phyloP scores from a whole-genome alignment of 37 sponge, comb jelly and placozoan genomes.

The Theonella swinhoei region DNA sequence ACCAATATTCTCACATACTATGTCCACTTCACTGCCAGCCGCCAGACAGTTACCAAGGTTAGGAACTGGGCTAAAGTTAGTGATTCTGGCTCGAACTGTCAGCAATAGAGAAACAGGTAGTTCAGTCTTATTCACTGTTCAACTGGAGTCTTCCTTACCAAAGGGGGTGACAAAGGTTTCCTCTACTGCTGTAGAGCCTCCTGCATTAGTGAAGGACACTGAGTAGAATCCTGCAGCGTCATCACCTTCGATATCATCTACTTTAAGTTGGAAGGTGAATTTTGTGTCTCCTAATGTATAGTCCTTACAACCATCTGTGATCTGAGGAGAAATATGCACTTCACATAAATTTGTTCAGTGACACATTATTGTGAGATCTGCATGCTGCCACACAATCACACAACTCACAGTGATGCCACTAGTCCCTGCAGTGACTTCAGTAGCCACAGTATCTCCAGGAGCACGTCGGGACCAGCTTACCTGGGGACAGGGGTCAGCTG shows the following conservation, averaged over 20 bases:
- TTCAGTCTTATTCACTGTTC: not conserved
- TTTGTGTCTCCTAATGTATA: too few relatives aligned
- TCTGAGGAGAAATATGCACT: too few relatives aligned
- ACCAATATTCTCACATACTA: not conserved
- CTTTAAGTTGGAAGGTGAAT: too few relatives aligned
- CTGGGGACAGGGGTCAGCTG: conserved; percentile 44
- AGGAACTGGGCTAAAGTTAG: not conserved
- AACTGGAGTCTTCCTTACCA: not conserved
- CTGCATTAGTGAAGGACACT: too few relatives aligned
- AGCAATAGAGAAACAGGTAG: not conserved
- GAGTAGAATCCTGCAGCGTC: too few relatives aligned
- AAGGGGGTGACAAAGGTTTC: not conserved
- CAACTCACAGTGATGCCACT: too few relatives aligned
- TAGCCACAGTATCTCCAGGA: not conserved
- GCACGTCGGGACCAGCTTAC: conserved; percentile 2
- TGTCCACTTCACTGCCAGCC: not conserved
- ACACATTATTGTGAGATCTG: too few relatives aligned
- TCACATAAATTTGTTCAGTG: too few relatives aligned
- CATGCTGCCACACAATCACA: too few relatives aligned
- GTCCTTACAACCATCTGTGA: too few relatives aligned
- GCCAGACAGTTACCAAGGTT: not conserved
- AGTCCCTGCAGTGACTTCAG: too few relatives aligned
- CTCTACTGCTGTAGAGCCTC: not conserved
- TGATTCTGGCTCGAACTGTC: not conserved
- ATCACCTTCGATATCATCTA: too few relatives aligned